Conservation (phyloP, 1,140 invertebrate species). For the Drosophila oshimai region DNA sequence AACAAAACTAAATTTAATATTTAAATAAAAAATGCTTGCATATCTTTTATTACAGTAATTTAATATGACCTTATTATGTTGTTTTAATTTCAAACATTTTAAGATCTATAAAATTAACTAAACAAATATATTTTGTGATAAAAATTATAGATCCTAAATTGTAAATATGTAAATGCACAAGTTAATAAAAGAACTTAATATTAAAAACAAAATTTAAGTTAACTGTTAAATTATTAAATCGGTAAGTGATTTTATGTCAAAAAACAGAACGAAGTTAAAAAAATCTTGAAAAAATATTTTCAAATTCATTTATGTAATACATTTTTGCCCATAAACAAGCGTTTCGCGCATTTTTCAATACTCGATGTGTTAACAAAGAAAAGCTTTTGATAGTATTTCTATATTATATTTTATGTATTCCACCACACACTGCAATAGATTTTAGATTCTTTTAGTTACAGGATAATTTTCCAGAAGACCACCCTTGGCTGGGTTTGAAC, state of each 20-base stretch:
- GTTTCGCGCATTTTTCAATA: conserved; percentile 9
- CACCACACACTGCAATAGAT: background rate
- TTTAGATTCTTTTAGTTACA: background rate
- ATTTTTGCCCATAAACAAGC: background rate
- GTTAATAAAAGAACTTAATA: too few relatives aligned
- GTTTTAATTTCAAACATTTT: too few relatives aligned
- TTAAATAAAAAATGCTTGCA: too few relatives aligned
- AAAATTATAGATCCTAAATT: too few relatives aligned
- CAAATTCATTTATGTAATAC: background rate
- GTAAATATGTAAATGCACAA: too few relatives aligned
- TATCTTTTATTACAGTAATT: too few relatives aligned
- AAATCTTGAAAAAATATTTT: background rate
- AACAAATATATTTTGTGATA: background rate
- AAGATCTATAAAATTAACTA: background rate
- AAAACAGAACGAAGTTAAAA: too few relatives aligned
- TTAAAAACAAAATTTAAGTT: too few relatives aligned
- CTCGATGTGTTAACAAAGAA: conserved; percentile 38
- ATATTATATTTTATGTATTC: conserved; percentile 2
- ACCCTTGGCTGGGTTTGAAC: background rate
- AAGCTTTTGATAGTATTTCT: conserved; percentile 21
- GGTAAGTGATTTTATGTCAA: background rate
- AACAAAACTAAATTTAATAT: too few relatives aligned
- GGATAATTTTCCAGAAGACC: background rate
- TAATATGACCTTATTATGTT: too few relatives aligned
- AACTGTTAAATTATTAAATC: background rate